Conservation (phyloP, 2,113 vertebrate genomes). For the Aix galericulata region DNA sequence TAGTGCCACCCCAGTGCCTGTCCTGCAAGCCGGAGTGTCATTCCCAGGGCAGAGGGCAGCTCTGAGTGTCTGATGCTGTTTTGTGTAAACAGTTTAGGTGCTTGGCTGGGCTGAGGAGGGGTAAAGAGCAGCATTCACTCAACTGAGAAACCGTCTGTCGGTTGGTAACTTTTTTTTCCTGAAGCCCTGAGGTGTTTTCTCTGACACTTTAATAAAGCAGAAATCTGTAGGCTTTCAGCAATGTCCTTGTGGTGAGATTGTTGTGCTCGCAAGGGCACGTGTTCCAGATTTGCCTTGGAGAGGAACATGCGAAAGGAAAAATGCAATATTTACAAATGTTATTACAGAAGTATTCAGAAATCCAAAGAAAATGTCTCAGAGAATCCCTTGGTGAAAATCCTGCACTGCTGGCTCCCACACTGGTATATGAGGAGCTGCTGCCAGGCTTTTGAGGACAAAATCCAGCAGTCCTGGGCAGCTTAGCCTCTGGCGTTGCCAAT, state of each 20-base stretch:
- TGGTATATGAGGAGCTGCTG: neutral
- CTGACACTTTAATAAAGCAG: neutral
- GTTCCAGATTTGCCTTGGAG: neutral
- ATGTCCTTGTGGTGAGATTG: neutral
- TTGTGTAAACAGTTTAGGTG: neutral
- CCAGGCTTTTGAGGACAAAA: neutral
- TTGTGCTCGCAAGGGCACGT: neutral
- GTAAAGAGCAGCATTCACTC: neutral
- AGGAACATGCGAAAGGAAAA: neutral
- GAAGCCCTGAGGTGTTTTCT: neutral
- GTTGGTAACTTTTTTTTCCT: neutral
- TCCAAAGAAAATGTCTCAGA: neutral
- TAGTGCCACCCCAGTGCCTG: neutral
- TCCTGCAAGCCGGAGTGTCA: accelerated
- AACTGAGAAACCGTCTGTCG: neutral
- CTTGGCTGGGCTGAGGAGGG: neutral
- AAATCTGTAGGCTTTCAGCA: neutral
- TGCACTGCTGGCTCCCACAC: neutral
- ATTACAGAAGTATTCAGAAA: neutral
- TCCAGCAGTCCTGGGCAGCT: neutral
- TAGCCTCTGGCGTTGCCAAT: neutral
- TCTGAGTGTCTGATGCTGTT: neutral
- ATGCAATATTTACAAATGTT: neutral
- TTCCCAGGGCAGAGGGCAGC: neutral
- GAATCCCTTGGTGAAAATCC: neutral